phyloP scores from a whole-genome alignment of 2,797 vertebrate genomes.

The Enteromius thamalakanensis region DNA sequence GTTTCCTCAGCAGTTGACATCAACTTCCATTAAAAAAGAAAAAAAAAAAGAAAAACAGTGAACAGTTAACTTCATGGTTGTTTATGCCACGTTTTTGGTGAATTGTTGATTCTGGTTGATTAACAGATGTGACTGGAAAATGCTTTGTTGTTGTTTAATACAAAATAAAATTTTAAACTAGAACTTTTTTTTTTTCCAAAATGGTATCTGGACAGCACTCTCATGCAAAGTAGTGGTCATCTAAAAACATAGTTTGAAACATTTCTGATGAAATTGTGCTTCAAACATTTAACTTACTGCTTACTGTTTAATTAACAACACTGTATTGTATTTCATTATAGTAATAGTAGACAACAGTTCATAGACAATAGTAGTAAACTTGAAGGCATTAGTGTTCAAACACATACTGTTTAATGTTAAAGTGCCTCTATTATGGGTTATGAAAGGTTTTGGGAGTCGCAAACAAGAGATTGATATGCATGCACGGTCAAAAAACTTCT shows the following conservation, averaged over 20 bases:
- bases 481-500: too few species aligned
- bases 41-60: background rate
- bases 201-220: background rate
- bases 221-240: background rate
- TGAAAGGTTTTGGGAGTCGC: too few species aligned
- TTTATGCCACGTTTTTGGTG: background rate
- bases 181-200: background rate
- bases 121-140: conserved; percentile 1
- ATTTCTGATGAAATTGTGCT: background rate
- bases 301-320: background rate
- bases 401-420: background rate
- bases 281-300: background rate
- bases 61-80: background rate
- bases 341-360: too few species aligned
- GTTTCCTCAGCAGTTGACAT: background rate
- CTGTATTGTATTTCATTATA: background rate
- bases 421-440: too few species aligned
- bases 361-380: too few species aligned
- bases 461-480: too few species aligned
- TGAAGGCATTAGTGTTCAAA: background rate
- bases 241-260: background rate
- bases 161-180: background rate
- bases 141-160: background rate
- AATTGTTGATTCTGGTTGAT: background rate
- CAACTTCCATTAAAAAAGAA: background rate